Evolutionary conservation across 2,888 invertebrate species (phyloP).

Genomic region (Euclidia mi): DNA sequence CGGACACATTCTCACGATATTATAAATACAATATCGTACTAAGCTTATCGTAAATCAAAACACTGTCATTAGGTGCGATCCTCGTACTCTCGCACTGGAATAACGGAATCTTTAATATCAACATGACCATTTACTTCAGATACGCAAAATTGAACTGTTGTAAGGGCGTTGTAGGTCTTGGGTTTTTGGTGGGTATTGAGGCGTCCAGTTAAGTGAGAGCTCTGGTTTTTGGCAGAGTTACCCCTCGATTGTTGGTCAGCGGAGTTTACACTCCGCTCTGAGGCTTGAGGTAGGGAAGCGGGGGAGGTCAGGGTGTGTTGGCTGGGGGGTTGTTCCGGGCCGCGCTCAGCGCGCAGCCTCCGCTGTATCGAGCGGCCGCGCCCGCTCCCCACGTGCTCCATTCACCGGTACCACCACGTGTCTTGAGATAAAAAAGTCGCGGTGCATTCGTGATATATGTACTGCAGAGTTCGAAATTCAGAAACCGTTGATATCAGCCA

Average conservation of each 20-base stretch:
- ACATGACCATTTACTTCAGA: slow-evolving; percentile 67
- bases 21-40: slow-evolving; percentile 55
- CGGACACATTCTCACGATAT: slow-evolving; percentile 27
- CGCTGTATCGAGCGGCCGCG: slow-evolving; percentile 81
- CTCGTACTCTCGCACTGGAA: slow-evolving; percentile 64
- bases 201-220: slow-evolving; percentile 67
- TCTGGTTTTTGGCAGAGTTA: slow-evolving; percentile 56
- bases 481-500: too few relatives aligned
- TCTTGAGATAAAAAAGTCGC: slow-evolving; percentile 47
- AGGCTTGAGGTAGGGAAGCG: slow-evolving; percentile 36
- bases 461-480: not conserved
- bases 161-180: slow-evolving; percentile 65
- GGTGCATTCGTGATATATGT: slow-evolving; percentile 30
- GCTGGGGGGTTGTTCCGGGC: slow-evolving; percentile 69
- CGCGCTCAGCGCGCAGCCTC: slow-evolving; percentile 82
- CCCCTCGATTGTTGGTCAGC: slow-evolving; percentile 53
- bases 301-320: slow-evolving; percentile 68
- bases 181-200: slow-evolving; percentile 62
- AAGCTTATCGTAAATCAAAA: slow-evolving; percentile 74
- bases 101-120: slow-evolving; percentile 67
- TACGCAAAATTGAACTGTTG: slow-evolving; percentile 63
- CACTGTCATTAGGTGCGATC: slow-evolving; percentile 65
- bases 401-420: slow-evolving; percentile 75
- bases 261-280: too few relatives aligned
- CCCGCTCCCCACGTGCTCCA: slow-evolving; percentile 79